These are phyloP conservation scores for Drosophila tsacasi DNA, from an alignment of 1,140 invertebrate genomes.

Conservation along the genomic window DNA sequence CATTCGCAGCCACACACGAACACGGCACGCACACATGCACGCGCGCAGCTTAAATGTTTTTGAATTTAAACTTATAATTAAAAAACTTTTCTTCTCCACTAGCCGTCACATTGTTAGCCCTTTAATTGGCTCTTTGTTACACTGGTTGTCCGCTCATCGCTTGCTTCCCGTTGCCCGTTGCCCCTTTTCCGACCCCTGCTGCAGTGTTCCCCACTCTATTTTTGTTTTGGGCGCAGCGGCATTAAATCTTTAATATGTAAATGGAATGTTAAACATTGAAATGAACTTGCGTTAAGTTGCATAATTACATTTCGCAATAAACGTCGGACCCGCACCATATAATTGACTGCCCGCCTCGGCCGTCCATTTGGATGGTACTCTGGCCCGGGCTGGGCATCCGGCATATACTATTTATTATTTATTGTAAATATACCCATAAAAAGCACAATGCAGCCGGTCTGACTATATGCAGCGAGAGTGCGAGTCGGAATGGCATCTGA, in stretches of 20 bases:
- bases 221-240: conserved; percentile 33
- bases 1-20: conserved; percentile 54
- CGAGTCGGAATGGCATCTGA: conserved; percentile 23
- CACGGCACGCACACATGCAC: conserved; percentile 8
- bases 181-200: background rate
- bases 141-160: conserved; percentile 50
- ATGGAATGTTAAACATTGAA: conserved; percentile 82
- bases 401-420: conserved; percentile 64
- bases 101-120: conserved; percentile 70
- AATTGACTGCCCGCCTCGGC: conserved; percentile 43
- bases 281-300: conserved; percentile 81
- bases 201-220: conserved; percentile 4
- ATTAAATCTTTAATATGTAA: conserved; percentile 81
- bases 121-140: conserved; percentile 82
- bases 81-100: conserved; percentile 67
- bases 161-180: background rate
- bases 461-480: background rate
- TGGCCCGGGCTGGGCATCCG: conserved; percentile 10
- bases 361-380: conserved; percentile 22
- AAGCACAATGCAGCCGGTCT: conserved; percentile 48
- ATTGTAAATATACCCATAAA: conserved; percentile 72
- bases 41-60: conserved; percentile 74
- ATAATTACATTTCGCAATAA: conserved; percentile 79
- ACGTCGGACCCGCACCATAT: conserved; percentile 47
- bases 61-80: conserved; percentile 84